Conservation (phyloP, 2,113 vertebrate genomes). For the Tachuris rubrigastra region DNA sequence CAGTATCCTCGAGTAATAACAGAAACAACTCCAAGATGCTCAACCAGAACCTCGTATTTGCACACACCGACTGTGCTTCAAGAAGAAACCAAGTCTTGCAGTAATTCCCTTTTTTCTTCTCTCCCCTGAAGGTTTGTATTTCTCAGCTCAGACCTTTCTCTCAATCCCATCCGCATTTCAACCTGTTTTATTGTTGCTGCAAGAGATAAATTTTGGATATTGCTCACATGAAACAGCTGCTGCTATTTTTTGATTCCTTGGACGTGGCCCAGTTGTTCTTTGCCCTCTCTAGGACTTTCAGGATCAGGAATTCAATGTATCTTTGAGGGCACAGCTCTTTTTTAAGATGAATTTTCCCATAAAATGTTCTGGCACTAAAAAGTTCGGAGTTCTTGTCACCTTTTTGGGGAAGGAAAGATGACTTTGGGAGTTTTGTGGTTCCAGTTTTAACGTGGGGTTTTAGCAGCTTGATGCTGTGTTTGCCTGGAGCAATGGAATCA, state of each 20-base stretch:
- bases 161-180: neutral
- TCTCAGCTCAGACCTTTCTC: neutral
- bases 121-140: neutral
- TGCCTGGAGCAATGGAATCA: neutral
- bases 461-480: neutral
- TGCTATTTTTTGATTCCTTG: constrained; percentile 35
- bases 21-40: neutral
- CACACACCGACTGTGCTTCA: neutral
- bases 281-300: neutral
- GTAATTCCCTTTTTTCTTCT: neutral
- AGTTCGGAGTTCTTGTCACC: neutral
- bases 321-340: neutral
- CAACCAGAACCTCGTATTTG: neutral
- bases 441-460: neutral
- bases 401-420: neutral
- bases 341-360: neutral
- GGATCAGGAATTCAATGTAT: neutral
- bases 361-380: neutral
- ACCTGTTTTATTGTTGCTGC: neutral
- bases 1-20: neutral
- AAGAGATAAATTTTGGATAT: neutral
- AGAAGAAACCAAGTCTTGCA: neutral
- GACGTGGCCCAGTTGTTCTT: neutral
- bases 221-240: neutral
- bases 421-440: neutral